A percentile compares a stretch with the other conserved stretches of the same genome.
Evolutionary conservation across 2,888 invertebrate species (phyloP).

Genomic region (Germaria angustata): DNA sequence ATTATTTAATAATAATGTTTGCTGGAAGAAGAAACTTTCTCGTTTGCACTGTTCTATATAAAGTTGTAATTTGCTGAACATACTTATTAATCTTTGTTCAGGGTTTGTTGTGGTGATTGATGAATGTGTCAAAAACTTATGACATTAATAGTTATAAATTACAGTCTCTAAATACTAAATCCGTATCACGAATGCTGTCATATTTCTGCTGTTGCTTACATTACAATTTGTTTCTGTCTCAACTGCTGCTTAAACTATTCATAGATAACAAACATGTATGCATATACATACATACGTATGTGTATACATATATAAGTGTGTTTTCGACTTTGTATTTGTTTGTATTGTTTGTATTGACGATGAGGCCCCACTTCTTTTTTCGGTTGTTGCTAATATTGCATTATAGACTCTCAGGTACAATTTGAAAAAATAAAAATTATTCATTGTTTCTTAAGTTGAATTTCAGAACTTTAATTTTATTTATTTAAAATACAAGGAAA

Average conservation of each 20-base stretch:
- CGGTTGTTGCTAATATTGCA: conserved; percentile 41
- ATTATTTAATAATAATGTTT: too few species aligned
- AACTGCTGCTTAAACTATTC: neutral
- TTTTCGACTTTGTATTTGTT: too few species aligned
- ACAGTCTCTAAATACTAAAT: conserved; percentile 67
- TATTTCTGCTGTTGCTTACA: neutral
- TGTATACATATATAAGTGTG: neutral
- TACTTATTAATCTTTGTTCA: conserved; percentile 2
- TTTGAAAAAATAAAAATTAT: too few species aligned
- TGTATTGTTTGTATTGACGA: neutral
- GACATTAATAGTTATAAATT: conserved; percentile 79
- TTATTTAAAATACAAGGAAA: too few species aligned
- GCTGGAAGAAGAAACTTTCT: neutral
- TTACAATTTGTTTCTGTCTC: conserved; percentile 7
- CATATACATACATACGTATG: neutral
- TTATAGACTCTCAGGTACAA: too few species aligned
- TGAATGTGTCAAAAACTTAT: conserved; percentile 79
- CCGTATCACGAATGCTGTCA: conserved; percentile 11
- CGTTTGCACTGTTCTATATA: neutral
- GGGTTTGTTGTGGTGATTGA: conserved; percentile 75
- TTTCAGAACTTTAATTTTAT: neutral
- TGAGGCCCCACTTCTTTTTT: conserved; percentile 22
- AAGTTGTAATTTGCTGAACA: neutral
- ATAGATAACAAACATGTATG: neutral
- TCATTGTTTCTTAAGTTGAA: neutral